These are phyloP conservation scores for Heliconius aoede DNA, from an alignment of 2,888 invertebrate species.

Conservation along the genomic window DNA sequence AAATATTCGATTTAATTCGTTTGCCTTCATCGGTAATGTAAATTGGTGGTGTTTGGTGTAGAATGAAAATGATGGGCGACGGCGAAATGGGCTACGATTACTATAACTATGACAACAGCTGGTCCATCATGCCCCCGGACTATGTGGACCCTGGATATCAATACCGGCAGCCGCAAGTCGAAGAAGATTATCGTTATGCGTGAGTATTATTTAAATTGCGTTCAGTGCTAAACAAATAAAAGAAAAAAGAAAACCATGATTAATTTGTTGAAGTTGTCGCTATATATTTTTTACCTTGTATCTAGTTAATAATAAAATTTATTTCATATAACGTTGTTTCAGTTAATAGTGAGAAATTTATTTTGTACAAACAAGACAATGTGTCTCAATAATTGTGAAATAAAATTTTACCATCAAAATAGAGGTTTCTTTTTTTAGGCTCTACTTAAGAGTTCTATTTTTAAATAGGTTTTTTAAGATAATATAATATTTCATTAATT, in stretches of 20 bases:
- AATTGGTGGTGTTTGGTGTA: slow-evolving; percentile 52
- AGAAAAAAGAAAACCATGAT: background rate
- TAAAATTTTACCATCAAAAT: background rate
- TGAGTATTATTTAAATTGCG: slow-evolving; percentile 70
- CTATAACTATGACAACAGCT: slow-evolving; percentile 85
- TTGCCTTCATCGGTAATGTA: background rate
- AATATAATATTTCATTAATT: background rate
- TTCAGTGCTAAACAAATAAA: background rate
- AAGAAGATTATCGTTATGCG: slow-evolving; percentile 88
- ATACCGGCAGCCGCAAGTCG: slow-evolving; percentile 71
- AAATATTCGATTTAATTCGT: slow-evolving; percentile 38
- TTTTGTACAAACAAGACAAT: background rate
- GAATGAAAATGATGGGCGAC: slow-evolving; percentile 84
- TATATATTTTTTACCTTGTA: background rate
- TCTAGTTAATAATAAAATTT: background rate
- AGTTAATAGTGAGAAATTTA: background rate
- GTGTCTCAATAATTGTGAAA: no score
- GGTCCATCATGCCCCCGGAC: slow-evolving; percentile 88
- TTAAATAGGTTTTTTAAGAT: background rate
- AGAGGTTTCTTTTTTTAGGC: background rate
- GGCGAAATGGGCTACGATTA: slow-evolving; percentile 83
- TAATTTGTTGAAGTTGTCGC: background rate
- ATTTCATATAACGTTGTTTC: no score
- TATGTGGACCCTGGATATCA: slow-evolving; percentile 82
- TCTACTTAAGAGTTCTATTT: no score